A percentile compares a stretch with the other conserved stretches of the same genome.
Conservation (phyloP, 2,888 invertebrate species). For the Quadroppia sp. region DNA sequence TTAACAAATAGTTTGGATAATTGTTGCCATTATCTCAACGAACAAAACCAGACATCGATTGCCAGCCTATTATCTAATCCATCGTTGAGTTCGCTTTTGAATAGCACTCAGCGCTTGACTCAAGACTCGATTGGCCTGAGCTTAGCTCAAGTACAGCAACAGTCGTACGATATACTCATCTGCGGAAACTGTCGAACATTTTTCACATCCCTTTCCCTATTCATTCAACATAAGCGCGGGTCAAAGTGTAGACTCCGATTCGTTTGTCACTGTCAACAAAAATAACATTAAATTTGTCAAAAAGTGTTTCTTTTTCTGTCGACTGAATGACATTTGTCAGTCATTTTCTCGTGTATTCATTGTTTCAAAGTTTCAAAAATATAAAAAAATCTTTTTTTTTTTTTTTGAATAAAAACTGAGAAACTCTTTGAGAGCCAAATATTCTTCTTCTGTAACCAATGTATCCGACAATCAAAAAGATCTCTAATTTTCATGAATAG, state of each 20-base stretch:
- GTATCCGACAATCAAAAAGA: not conserved
- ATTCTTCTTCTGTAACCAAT: not conserved
- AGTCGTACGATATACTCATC: constrained; percentile 24
- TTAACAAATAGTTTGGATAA: constrained; percentile 1
- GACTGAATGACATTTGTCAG: not conserved
- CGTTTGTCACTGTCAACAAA: constrained; percentile 30
- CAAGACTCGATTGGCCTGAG: not conserved
- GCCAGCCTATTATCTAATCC: constrained; percentile 18
- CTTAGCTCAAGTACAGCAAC: constrained; percentile 26
- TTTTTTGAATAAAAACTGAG: too few relatives aligned
- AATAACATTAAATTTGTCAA: constrained; percentile 9
- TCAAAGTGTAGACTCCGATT: constrained; percentile 32
- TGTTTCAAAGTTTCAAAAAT: not conserved
- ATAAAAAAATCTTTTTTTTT: too few relatives aligned
- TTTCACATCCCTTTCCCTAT: constrained; percentile 21
- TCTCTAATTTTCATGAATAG: not conserved
- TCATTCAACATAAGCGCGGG: constrained; percentile 16
- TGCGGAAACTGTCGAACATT: constrained; percentile 32
- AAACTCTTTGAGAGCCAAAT: constrained; percentile 6
- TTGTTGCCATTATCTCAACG: not conserved
- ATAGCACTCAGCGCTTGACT: constrained; percentile 1
- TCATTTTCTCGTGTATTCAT: not conserved
- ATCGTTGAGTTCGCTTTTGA: constrained; percentile 1
- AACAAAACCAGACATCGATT: not conserved
- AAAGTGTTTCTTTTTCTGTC: not conserved